Conservation (phyloP, 64 coral and sea anemone species). For the Anthopleura sola region DNA sequence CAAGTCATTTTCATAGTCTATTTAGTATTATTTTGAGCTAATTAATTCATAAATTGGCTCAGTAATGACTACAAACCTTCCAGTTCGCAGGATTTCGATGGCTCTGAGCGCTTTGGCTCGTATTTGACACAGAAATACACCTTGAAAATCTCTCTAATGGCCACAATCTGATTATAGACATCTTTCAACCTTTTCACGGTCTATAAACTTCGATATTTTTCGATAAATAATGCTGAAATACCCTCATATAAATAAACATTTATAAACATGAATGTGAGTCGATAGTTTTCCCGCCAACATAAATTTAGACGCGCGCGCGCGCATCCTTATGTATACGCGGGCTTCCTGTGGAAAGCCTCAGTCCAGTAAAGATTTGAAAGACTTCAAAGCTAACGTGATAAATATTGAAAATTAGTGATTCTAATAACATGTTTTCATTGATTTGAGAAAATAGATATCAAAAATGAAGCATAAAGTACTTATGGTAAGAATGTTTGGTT, state of each 20-base stretch:
- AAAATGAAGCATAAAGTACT: too few species aligned
- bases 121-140: conserved; percentile 31
- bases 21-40: too few species aligned
- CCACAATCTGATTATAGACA: conserved; percentile 43
- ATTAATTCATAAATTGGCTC: too few species aligned
- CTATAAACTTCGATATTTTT: neutral
- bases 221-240: neutral
- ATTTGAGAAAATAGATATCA: too few species aligned
- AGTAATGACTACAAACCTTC: conserved; percentile 57
- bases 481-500: too few species aligned
- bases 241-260: neutral
- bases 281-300: neutral
- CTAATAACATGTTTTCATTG: too few species aligned
- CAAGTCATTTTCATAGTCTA: too few species aligned
- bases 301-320: neutral
- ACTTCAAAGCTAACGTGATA: too few species aligned
- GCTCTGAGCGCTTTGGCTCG: neutral
- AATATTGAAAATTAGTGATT: too few species aligned
- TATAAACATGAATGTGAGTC: neutral
- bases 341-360: neutral
- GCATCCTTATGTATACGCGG: neutral
- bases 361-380: too few species aligned
- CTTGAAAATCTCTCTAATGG: conserved; percentile 86
- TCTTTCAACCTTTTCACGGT: neutral
- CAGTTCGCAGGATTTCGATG: conserved; percentile 54